A percentile compares a stretch with the other conserved stretches of the same genome.
These are phyloP conservation scores for Lerista edwardsae DNA, from an alignment of 2,797 vertebrate genomes.

Conservation along the genomic window DNA sequence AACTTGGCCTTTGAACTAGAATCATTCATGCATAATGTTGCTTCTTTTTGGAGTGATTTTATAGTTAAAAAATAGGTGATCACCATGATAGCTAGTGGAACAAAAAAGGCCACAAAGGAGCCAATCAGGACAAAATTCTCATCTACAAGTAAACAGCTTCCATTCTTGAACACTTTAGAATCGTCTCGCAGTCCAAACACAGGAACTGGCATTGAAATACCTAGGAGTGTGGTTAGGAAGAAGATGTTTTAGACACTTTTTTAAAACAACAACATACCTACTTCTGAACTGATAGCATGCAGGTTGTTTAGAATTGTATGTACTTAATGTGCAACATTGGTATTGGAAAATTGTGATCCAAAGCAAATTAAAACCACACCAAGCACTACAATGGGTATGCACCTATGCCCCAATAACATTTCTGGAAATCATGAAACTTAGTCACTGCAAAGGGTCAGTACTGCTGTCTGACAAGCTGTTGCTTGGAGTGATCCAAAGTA, in stretches of 20 bases:
- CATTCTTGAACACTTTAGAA: conserved; percentile 92
- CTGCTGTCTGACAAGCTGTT: neutral
- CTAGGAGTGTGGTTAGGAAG: conserved; percentile 74
- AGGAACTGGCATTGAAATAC: conserved; percentile 94
- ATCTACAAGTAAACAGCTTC: conserved; percentile 89
- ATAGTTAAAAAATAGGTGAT: conserved; percentile 96
- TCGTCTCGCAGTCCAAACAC: conserved; percentile 91
- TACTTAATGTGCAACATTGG: neutral
- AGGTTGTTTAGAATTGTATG: neutral
- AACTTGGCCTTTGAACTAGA: conserved; percentile 86
- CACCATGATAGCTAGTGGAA: conserved; percentile 95
- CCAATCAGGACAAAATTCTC: conserved; percentile 91
- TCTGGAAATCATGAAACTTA: neutral
- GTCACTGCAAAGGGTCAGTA: neutral
- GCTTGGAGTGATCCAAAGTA: neutral
- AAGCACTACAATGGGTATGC: rapidly evolving
- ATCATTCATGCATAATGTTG: conserved; percentile 87
- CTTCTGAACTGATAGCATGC: too few species aligned
- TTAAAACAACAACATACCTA: too few species aligned
- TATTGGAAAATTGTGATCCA: neutral
- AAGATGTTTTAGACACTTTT: conserved; percentile 28
- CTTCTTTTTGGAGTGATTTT: conserved; percentile 90
- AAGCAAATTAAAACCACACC: conserved; percentile 13
- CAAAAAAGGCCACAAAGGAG: conserved; percentile 94
- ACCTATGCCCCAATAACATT: neutral